phyloP scores from a whole-genome alignment of 2,797 vertebrate species.

The Anniella stebbinsi region DNA sequence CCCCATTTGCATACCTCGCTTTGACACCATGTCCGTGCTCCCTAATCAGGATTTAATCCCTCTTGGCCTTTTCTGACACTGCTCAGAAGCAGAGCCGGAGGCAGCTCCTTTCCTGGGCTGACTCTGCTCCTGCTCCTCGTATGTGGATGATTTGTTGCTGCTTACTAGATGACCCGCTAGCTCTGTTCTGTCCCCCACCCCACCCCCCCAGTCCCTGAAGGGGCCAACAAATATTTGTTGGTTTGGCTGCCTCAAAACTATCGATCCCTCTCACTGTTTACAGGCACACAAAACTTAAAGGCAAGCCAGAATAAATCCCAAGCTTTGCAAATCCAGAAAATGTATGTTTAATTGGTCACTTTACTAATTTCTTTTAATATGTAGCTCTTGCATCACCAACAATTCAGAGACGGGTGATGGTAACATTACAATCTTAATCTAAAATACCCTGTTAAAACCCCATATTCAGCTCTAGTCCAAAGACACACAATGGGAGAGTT shows the following conservation, averaged over 20 bases:
- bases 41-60: neutral
- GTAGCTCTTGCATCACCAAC: neutral
- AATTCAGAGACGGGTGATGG: neutral
- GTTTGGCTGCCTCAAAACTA: neutral
- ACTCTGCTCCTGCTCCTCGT: neutral
- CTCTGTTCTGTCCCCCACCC: fast-evolving
- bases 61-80: neutral
- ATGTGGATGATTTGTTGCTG: neutral
- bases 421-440: neutral
- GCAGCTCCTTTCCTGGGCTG: neutral
- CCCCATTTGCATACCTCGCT: no score
- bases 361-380: neutral
- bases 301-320: neutral
- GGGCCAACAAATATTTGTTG: neutral
- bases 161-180: neutral
- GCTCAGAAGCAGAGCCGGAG: neutral
- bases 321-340: neutral
- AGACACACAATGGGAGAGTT: no score
- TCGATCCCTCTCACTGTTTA: neutral
- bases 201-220: no score
- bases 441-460: no score
- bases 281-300: neutral
- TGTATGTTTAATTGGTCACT: neutral
- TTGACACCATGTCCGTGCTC: neutral
- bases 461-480: neutral